Evolutionary conservation across 2,113 vertebrate genomes (phyloP).

Genomic region (Hyla sarda): DNA sequence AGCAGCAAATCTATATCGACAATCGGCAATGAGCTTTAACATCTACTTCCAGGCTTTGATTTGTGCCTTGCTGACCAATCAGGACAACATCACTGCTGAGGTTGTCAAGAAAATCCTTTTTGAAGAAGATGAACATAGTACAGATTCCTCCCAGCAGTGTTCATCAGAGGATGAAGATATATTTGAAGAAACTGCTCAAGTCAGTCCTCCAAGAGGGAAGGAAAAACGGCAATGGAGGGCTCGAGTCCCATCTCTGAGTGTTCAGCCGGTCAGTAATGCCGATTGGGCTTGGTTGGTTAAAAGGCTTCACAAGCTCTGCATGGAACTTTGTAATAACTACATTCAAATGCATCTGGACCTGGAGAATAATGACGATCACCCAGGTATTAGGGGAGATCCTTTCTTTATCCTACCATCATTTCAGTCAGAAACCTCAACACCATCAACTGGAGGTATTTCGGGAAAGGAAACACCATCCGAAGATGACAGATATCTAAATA

Average conservation of each 20-base stretch:
- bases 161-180: conserved; percentile 98
- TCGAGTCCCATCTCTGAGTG: conserved; percentile 84
- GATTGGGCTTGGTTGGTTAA: conserved; percentile 96
- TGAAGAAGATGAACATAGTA: conserved; percentile 91
- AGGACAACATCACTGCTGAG: conserved; percentile 86
- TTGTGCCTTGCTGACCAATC: conserved; percentile 87
- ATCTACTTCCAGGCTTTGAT: conserved; percentile 94
- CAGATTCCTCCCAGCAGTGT: conserved; percentile 91
- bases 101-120: conserved; percentile 92
- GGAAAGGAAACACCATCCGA: conserved; percentile 87
- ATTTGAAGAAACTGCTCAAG: conserved; percentile 96
- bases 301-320: conserved; percentile 89
- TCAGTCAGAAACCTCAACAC: conserved; percentile 87
- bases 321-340: conserved; percentile 94
- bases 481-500: conserved; percentile 78
- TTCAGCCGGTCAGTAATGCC: conserved; percentile 83
- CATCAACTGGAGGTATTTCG: conserved; percentile 83
- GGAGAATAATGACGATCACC: conserved; percentile 84
- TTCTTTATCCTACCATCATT: conserved; percentile 90
- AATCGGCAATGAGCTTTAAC: conserved; percentile 96
- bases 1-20: conserved; percentile 93
- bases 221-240: conserved; percentile 88
- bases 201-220: conserved; percentile 89
- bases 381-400: conserved; percentile 73
- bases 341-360: conserved; percentile 96